A percentile compares a stretch with the other conserved stretches of the same genome.
These are phyloP conservation scores for Poeciliopsis retropinna DNA, from an alignment of 2,113 vertebrate species.

Conservation along the genomic window DNA sequence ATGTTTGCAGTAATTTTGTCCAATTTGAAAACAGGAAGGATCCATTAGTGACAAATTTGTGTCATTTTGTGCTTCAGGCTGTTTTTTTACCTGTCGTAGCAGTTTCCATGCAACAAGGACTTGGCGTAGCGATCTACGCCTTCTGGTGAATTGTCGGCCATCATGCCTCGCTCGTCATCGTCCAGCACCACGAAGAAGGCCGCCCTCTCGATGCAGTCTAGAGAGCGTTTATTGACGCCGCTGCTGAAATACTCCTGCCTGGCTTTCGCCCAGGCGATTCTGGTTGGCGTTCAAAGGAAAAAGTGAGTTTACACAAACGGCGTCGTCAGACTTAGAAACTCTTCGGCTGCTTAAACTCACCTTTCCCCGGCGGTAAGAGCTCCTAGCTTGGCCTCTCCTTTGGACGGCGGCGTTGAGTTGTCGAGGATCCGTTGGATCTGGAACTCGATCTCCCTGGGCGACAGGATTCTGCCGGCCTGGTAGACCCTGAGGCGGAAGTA, in stretches of 20 bases:
- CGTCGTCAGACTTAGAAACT: background rate
- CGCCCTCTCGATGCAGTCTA: slow-evolving; percentile 86
- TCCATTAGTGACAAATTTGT: no score
- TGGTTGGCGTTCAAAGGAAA: slow-evolving; percentile 52
- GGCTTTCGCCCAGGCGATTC: slow-evolving; percentile 86
- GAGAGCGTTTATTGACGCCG: slow-evolving; percentile 78
- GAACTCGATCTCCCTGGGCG: slow-evolving; percentile 85
- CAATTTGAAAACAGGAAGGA: no score
- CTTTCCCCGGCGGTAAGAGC: slow-evolving; percentile 88
- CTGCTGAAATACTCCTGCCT: slow-evolving; percentile 80
- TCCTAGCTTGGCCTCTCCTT: slow-evolving; percentile 85
- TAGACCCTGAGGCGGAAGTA: slow-evolving; percentile 87
- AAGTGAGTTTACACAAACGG: background rate
- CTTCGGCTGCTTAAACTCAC: slow-evolving; percentile 59
- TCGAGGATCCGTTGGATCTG: slow-evolving; percentile 89
- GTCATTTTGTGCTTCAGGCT: no score
- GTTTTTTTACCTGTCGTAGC: slow-evolving; percentile 84
- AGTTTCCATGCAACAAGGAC: slow-evolving; percentile 86
- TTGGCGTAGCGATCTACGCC: slow-evolving; percentile 86
- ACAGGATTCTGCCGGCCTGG: slow-evolving; percentile 81
- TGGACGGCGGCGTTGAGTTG: slow-evolving; percentile 75
- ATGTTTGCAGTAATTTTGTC: no score
- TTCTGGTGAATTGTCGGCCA: slow-evolving; percentile 77
- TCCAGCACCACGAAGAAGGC: slow-evolving; percentile 90
- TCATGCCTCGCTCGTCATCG: slow-evolving; percentile 82